phyloP scores from a whole-genome alignment of 2,113 vertebrate species.

The Riparia riparia region DNA sequence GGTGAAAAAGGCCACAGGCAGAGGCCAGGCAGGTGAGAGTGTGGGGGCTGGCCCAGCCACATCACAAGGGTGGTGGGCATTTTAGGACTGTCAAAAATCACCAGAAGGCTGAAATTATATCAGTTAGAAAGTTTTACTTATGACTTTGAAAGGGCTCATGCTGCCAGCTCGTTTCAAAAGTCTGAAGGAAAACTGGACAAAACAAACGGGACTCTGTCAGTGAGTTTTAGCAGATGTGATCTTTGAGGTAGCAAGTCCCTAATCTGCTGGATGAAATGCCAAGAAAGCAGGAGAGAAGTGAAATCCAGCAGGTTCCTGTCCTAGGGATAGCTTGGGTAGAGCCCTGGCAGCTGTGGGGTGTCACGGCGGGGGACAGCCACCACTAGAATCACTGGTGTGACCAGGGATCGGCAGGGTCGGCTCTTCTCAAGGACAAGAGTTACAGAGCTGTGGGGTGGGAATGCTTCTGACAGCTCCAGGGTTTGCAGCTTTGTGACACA shows the following conservation, averaged over 20 bases:
- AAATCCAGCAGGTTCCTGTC: background rate
- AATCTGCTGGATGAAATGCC: background rate
- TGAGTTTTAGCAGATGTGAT: background rate
- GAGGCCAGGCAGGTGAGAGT: background rate
- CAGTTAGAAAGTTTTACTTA: background rate
- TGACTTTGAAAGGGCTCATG: background rate
- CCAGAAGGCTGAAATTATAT: background rate
- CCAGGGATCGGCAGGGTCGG: rapidly evolving
- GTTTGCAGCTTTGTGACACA: background rate
- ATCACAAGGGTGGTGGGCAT: rapidly evolving
- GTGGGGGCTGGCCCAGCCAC: background rate
- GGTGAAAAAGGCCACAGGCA: background rate
- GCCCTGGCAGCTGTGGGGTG: background rate
- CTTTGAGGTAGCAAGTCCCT: rapidly evolving
- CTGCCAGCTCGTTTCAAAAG: background rate
- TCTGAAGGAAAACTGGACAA: background rate
- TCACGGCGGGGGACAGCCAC: background rate
- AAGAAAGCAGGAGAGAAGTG: background rate
- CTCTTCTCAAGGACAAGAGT: background rate
- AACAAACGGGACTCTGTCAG: rapidly evolving
- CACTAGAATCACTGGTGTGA: too few relatives aligned
- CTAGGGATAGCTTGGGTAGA: background rate
- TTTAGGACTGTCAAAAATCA: background rate
- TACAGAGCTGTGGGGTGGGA: rapidly evolving
- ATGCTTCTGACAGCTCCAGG: rapidly evolving